Evolutionary conservation across 2,888 invertebrate species (phyloP).

Genomic region (Petrolisthes manimaculis): DNA sequence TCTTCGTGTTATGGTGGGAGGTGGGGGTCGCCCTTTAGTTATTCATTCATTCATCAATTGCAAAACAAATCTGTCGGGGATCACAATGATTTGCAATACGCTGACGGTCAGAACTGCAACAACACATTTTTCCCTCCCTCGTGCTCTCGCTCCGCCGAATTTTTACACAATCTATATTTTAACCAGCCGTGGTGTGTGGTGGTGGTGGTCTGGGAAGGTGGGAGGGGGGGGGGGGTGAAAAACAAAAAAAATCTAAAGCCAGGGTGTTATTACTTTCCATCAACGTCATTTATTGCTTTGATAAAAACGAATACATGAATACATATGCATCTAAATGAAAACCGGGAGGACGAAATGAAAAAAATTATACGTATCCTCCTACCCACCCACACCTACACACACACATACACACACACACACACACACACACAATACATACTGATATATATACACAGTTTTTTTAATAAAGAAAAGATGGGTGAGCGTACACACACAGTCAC

Average conservation of each 20-base stretch:
- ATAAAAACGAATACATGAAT: slow-evolving; percentile 18
- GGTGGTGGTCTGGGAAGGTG: too few species aligned
- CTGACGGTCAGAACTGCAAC: slow-evolving; percentile 1
- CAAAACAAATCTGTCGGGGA: slow-evolving; percentile 18
- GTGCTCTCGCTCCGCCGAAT: neutral
- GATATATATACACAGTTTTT: too few species aligned
- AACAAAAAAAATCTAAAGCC: neutral
- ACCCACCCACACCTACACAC: too few species aligned
- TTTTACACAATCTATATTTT: slow-evolving; percentile 10
- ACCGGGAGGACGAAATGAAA: neutral
- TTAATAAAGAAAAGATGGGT: too few species aligned
- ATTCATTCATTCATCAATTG: slow-evolving; percentile 15
- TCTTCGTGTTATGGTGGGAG: neutral
- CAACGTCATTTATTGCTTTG: slow-evolving; percentile 9
- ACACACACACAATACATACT: too few species aligned
- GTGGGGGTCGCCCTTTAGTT: neutral
- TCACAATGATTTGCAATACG: slow-evolving; percentile 16
- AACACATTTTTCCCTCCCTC: neutral
- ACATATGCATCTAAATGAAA: slow-evolving; percentile 12
- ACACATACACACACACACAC: too few species aligned
- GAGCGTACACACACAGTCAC: too few species aligned
- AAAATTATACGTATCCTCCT: neutral
- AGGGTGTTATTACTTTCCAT: slow-evolving; percentile 10
- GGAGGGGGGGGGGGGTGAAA: neutral
- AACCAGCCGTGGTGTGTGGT: neutral